Conservation (phyloP, 2,113 vertebrate species). For the Boulengeromyrus knoepffleri region DNA sequence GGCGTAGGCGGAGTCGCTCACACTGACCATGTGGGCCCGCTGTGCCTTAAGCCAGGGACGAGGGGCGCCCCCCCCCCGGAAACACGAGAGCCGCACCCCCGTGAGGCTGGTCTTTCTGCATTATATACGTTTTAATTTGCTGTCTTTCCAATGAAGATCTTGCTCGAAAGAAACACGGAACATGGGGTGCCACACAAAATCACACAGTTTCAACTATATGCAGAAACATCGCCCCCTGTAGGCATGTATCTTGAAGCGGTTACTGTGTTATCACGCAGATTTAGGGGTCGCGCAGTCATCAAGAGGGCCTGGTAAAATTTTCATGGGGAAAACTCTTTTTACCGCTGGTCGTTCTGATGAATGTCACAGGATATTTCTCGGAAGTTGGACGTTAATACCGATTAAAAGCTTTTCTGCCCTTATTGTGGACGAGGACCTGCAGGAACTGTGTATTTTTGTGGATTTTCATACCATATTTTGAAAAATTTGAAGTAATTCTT, state of each 20-base stretch:
- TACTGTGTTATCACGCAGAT: not conserved
- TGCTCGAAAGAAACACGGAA: conserved; percentile 12
- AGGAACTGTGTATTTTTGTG: not conserved
- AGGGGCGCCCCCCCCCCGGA: not conserved
- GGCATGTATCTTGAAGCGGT: not conserved
- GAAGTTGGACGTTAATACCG: not conserved
- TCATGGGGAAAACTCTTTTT: not conserved
- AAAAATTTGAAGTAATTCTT: not conserved
- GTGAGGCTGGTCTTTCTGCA: not conserved
- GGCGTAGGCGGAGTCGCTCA: conserved; percentile 16
- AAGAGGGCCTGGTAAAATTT: not conserved
- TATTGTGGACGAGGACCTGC: not conserved
- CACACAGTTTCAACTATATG: conserved; percentile 15
- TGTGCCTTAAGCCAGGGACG: conserved; percentile 1
- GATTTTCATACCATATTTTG: too few species aligned
- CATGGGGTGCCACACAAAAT: conserved; percentile 20
- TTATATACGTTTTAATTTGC: conserved; percentile 16
- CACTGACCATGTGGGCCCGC: not conserved
- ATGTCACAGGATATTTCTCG: not conserved
- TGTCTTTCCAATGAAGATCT: conserved; percentile 25
- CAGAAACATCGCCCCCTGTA: conserved; percentile 41
- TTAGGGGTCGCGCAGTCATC: not conserved
- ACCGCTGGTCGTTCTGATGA: not conserved
- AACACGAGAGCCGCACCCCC: not conserved
- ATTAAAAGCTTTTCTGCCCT: not conserved